Conservation (phyloP, 2,888 invertebrate species). For the Parasteatoda lunata region DNA sequence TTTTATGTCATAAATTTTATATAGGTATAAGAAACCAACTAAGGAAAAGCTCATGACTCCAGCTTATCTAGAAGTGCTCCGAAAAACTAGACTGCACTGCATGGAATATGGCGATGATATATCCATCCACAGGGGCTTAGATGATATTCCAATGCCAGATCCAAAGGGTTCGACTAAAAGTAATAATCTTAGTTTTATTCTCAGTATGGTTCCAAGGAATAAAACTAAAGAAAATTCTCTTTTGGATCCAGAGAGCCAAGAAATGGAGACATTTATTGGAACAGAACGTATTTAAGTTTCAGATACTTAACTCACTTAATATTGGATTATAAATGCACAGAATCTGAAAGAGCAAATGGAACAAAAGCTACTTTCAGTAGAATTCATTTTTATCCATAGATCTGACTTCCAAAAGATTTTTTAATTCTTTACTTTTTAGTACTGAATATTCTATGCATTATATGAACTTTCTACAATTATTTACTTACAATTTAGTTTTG, state of each 20-base stretch:
- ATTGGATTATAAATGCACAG: background rate
- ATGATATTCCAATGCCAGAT: constrained; percentile 77
- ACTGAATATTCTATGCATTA: too few relatives aligned
- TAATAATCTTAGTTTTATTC: constrained; percentile 66
- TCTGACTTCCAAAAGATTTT: too few relatives aligned
- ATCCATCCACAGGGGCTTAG: constrained; percentile 87
- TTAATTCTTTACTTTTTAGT: too few relatives aligned
- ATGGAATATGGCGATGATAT: constrained; percentile 78
- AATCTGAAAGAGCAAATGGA: background rate
- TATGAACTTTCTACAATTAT: too few relatives aligned
- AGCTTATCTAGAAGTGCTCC: constrained; percentile 82
- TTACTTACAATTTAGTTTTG: too few relatives aligned
- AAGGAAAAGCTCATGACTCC: constrained; percentile 82
- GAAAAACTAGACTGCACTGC: constrained; percentile 74
- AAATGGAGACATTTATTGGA: constrained; percentile 62
- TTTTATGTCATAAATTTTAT: constrained; percentile 71
- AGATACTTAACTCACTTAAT: background rate
- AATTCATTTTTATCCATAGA: too few relatives aligned
- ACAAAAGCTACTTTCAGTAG: too few relatives aligned
- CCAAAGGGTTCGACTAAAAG: constrained; percentile 70
- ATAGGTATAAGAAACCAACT: constrained; percentile 83
- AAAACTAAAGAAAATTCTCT: constrained; percentile 37
- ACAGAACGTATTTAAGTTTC: constrained; percentile 24
- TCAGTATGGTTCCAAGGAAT: constrained; percentile 50
- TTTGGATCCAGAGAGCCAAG: constrained; percentile 44